Conservation (phyloP, 2,113 vertebrate genomes). For the Ictidomys tridecemlineatus region DNA sequence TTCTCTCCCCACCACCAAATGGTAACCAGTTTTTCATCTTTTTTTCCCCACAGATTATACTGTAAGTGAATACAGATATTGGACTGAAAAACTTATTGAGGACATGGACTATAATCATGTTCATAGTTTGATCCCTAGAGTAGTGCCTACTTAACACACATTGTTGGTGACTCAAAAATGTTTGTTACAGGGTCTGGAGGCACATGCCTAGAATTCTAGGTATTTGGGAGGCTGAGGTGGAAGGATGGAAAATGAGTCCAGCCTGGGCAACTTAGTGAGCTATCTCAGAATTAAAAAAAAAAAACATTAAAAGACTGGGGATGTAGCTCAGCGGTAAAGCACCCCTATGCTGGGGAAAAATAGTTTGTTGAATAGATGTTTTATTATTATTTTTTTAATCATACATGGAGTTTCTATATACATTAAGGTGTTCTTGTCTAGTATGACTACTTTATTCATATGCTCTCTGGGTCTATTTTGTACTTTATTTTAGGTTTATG, state of each 20-base stretch:
- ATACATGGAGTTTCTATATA: neutral
- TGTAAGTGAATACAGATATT: no score
- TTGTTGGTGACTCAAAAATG: neutral
- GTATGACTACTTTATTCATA: neutral
- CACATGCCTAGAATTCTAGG: neutral
- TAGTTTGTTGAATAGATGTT: neutral
- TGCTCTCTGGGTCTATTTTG: neutral
- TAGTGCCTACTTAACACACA: neutral
- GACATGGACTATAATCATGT: neutral
- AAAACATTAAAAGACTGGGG: neutral
- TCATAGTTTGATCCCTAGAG: neutral
- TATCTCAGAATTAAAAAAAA: neutral
- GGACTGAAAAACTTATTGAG: neutral
- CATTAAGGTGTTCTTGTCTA: neutral
- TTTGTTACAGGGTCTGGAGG: neutral
- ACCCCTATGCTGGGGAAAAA: no score
- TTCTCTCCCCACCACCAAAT: neutral
- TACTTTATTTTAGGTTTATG: conserved; percentile 20
- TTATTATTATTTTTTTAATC: neutral
- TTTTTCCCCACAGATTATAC: conserved; percentile 5
- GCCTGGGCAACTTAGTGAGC: neutral
- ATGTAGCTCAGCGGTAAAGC: neutral
- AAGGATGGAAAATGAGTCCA: neutral
- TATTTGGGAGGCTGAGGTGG: neutral
- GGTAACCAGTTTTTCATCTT: neutral